Percentiles rank a stretch among this genome's conserved stretches.
Evolutionary conservation across 1,140 invertebrate species (phyloP).

Genomic region (Ceratosolen solmsi): DNA sequence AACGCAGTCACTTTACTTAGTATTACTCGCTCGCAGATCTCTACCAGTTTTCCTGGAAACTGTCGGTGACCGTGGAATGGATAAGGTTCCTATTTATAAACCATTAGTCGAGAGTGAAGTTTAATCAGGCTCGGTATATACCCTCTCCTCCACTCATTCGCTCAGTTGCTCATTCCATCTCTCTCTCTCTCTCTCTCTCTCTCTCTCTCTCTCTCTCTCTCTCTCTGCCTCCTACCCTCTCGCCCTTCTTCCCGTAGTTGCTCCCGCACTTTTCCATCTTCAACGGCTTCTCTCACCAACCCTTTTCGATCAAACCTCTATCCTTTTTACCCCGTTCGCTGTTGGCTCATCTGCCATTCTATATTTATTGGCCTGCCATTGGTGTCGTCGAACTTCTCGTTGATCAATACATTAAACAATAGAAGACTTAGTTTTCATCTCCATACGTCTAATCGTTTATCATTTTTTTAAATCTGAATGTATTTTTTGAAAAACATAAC

Average conservation of each 20-base stretch:
- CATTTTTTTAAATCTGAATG: neutral
- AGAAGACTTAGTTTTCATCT: neutral
- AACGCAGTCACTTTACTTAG: neutral
- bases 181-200: neutral
- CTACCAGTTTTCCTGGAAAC: neutral
- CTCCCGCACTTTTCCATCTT: neutral
- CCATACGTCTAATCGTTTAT: neutral
- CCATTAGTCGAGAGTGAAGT: conserved; percentile 64
- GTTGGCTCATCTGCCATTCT: neutral
- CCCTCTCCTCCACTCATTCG: no score
- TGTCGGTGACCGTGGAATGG: conserved; percentile 39
- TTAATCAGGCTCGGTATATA: conserved; percentile 58
- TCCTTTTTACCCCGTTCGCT: neutral
- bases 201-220: neutral
- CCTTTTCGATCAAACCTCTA: neutral
- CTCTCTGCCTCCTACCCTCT: neutral
- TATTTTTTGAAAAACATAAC: neutral
- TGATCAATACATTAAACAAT: neutral
- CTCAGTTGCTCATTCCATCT: no score
- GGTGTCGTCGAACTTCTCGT: neutral
- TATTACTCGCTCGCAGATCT: neutral
- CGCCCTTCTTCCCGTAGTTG: no score
- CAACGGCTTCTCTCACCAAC: neutral
- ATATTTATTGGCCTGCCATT: neutral
- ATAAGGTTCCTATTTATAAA: conserved; percentile 63